phyloP scores from a whole-genome alignment of 2,888 invertebrate species.

The Drosophila maculinotata region DNA sequence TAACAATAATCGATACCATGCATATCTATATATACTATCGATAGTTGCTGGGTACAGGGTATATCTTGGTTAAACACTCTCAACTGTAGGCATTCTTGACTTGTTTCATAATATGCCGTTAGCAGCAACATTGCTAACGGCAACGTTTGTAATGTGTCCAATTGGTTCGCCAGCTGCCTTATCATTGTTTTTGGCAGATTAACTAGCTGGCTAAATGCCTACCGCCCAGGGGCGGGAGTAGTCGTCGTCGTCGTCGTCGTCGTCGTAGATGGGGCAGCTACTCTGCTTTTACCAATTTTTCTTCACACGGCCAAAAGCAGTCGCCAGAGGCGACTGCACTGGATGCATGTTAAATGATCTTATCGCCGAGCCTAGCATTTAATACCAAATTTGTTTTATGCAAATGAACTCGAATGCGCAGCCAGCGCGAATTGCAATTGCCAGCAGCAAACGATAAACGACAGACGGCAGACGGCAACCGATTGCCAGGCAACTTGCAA shows the following conservation, averaged over 20 bases:
- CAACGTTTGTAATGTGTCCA: conserved; percentile 72
- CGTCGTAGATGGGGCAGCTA: conserved; percentile 15
- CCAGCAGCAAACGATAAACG: conserved; percentile 5
- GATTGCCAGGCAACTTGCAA: conserved; percentile 36
- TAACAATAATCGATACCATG: too few species aligned
- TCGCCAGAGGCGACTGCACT: conserved; percentile 35
- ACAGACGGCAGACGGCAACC: background rate
- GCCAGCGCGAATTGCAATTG: conserved; percentile 34
- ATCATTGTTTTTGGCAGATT: conserved; percentile 53
- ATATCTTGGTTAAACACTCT: background rate
- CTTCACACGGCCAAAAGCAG: conserved; percentile 49
- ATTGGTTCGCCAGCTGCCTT: conserved; percentile 52
- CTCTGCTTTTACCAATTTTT: conserved; percentile 50
- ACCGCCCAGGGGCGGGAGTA: conserved; percentile 20
- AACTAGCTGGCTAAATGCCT: conserved; percentile 29
- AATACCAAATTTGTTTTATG: conserved; percentile 84
- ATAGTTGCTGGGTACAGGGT: background rate
- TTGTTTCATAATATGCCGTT: conserved; percentile 61
- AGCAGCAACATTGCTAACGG: conserved; percentile 62
- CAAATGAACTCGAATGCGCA: conserved; percentile 73
- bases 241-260: background rate
- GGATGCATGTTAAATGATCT: conserved; percentile 73
- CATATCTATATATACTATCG: background rate
- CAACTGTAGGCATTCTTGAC: conserved; percentile 3
- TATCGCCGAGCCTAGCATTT: conserved; percentile 80